A percentile compares a stretch with the other conserved stretches of the same genome.
phyloP scores from a whole-genome alignment of 2,888 invertebrate genomes.

The Griposia aprilina region DNA sequence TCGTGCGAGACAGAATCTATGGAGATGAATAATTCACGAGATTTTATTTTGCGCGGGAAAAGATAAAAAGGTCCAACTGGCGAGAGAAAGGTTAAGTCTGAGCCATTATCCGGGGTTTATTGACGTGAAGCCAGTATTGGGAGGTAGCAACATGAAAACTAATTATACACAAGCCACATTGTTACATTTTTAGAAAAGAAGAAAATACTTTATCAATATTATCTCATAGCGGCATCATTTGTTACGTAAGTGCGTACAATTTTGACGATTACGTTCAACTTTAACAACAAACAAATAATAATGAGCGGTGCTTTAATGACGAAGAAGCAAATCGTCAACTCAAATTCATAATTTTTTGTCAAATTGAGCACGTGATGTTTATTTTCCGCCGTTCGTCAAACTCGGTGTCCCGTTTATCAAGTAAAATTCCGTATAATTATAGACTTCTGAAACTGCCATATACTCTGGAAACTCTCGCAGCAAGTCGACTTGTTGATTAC shows the following conservation, averaged over 20 bases:
- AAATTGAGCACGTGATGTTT: neutral
- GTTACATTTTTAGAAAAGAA: neutral
- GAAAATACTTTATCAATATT: neutral
- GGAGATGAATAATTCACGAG: neutral
- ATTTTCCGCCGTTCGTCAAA: neutral
- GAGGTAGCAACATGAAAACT: neutral
- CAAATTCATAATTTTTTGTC: neutral
- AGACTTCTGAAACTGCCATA: neutral
- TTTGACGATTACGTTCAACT: neutral
- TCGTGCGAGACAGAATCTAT: neutral
- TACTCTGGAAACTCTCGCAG: neutral
- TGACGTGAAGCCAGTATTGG: neutral
- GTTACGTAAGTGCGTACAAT: neutral
- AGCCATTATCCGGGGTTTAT: neutral
- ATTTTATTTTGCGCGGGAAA: neutral
- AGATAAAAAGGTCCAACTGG: neutral
- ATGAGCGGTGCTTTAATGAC: neutral
- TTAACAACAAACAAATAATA: constrained; percentile 7
- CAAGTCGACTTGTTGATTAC: constrained; percentile 1
- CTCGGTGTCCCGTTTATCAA: neutral
- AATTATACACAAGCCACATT: neutral
- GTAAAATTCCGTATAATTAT: neutral
- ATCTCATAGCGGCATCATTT: neutral
- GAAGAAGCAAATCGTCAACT: neutral
- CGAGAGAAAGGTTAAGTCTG: neutral